These are phyloP conservation scores for Enoplosus armatus DNA, from an alignment of 2,797 vertebrate species.

Conservation along the genomic window DNA sequence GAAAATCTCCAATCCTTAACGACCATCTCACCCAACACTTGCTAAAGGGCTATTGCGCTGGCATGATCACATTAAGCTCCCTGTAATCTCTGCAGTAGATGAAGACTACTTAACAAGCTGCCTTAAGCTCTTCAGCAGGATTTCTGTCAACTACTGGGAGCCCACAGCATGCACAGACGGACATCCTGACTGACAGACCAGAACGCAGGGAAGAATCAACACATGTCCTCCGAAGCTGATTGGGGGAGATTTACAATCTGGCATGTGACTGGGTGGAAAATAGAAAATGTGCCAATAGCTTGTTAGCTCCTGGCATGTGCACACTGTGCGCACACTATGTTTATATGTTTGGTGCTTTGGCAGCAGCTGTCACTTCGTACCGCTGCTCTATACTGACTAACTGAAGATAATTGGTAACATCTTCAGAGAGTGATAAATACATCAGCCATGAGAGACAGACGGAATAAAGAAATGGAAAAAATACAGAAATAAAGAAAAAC, in stretches of 20 bases:
- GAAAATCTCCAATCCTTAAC: slow-evolving; percentile 54
- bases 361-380: slow-evolving; percentile 71
- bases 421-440: slow-evolving; percentile 56
- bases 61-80: slow-evolving; percentile 72
- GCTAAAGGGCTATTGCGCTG: slow-evolving; percentile 51
- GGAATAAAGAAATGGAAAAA: not conserved
- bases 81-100: slow-evolving; percentile 78
- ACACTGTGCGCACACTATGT: slow-evolving; percentile 66
- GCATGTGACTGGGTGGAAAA: slow-evolving; percentile 73
- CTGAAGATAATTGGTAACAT: slow-evolving; percentile 65
- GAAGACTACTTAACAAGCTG: slow-evolving; percentile 78
- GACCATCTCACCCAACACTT: slow-evolving; percentile 58
- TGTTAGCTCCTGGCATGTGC: slow-evolving; percentile 78
- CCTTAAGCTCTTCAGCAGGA: slow-evolving; percentile 78
- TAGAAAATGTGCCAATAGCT: slow-evolving; percentile 73
- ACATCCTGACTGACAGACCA: slow-evolving; percentile 67
- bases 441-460: slow-evolving; percentile 22
- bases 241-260: slow-evolving; percentile 79
- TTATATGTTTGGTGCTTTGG: slow-evolving; percentile 73
- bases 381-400: slow-evolving; percentile 55
- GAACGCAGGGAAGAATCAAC: slow-evolving; percentile 61
- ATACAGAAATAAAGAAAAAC: not conserved
- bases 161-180: slow-evolving; percentile 62
- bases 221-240: slow-evolving; percentile 72
- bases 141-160: slow-evolving; percentile 71